A percentile compares a stretch with the other conserved stretches of the same genome.
Conservation (phyloP, 2,888 invertebrate species). For the Pollenia griseotomentosa region DNA sequence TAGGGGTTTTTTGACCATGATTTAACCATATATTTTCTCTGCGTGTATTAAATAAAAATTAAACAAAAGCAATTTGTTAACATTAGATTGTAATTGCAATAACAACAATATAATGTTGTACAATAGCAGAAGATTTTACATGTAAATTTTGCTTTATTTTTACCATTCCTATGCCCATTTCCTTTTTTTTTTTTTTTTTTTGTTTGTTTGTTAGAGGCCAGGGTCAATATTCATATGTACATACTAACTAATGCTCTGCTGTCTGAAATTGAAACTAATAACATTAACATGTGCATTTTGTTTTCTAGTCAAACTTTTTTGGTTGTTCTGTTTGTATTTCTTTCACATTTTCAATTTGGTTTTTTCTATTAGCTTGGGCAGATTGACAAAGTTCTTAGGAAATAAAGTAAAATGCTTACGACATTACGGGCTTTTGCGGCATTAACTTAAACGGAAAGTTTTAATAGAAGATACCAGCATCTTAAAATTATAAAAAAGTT, state of each 20-base stretch:
- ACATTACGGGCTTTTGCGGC: background rate
- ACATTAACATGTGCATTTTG: constrained; percentile 46
- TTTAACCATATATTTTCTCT: too few relatives aligned
- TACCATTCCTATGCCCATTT: constrained; percentile 2
- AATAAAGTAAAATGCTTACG: background rate
- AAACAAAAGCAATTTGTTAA: background rate
- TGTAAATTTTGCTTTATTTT: background rate
- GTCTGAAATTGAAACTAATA: constrained; percentile 59
- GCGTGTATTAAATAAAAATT: background rate
- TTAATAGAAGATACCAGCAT: too few relatives aligned
- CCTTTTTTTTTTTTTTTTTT: background rate
- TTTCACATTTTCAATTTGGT: background rate
- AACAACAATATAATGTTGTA: background rate
- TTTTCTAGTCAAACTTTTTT: background rate
- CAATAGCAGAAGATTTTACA: background rate
- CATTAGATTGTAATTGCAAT: background rate
- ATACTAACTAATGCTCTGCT: constrained; percentile 4
- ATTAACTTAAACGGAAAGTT: too few relatives aligned
- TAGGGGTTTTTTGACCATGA: too few relatives aligned
- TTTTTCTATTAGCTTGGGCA: background rate
- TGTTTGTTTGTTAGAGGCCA: constrained; percentile 36
- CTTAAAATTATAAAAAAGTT: too few relatives aligned
- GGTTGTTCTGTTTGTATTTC: background rate
- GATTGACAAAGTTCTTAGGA: background rate
- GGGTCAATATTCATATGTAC: constrained; percentile 42